Percentiles rank a stretch among this genome's conserved stretches.
Conservation (phyloP, 2,113 vertebrate genomes). For the Hirundichthys speculiger region DNA sequence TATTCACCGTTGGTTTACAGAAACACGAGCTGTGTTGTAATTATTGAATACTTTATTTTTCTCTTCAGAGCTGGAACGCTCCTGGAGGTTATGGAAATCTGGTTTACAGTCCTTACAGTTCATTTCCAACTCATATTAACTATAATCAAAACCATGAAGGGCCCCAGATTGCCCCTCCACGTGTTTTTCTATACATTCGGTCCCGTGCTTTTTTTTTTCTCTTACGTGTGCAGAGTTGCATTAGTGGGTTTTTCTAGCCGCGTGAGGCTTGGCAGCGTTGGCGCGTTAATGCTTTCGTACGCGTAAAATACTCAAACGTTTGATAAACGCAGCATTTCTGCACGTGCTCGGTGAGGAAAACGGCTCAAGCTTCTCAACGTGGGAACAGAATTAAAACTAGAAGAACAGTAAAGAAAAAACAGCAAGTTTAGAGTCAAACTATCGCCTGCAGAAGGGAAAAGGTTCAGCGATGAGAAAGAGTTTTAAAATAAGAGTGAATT, state of each 20-base stretch:
- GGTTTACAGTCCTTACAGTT: conserved; percentile 44
- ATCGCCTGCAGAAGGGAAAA: too few species aligned
- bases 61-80: conserved; percentile 47
- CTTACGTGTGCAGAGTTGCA: conserved; percentile 4
- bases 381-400: too few species aligned
- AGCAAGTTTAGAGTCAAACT: too few species aligned
- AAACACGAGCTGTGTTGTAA: conserved; percentile 47
- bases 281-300: conserved; percentile 34
- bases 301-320: conserved; percentile 3
- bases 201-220: conserved; percentile 1
- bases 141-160: conserved; percentile 53
- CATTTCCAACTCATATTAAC: conserved; percentile 50
- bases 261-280: conserved; percentile 42
- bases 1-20: conserved; percentile 43
- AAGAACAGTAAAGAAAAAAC: too few species aligned
- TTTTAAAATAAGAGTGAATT: too few species aligned
- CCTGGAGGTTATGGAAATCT: conserved; percentile 49
- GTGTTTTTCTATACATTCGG: conserved; percentile 21
- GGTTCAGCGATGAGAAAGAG: too few species aligned
- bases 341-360: background rate
- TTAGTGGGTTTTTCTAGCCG: conserved; percentile 36
- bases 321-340: background rate
- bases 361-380: background rate
- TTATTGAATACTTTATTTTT: conserved; percentile 48
- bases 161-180: conserved; percentile 2